Base-by-base conservation (phyloP, 2,888 invertebrate species). In the Carcina quercana region DNA sequence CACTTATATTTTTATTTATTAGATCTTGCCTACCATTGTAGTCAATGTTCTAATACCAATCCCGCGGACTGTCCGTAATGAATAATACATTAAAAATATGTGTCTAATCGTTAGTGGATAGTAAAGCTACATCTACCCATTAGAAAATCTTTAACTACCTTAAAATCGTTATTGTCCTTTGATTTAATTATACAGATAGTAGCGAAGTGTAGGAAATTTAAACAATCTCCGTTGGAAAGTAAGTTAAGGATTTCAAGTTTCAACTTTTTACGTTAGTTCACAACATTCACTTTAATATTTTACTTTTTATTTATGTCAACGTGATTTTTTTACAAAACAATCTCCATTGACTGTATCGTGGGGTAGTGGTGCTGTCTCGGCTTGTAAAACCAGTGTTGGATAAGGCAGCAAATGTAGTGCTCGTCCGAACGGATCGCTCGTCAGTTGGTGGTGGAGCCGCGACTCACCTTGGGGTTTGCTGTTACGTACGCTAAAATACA, bases 401-500 rank as follows among this genome's bases (percentile, higher is more conserved):
- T 34, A 38, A 37, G 34, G 37, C 47, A 44, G 38, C 29, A 33
- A 50, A 37, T 50, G 41, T 53, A 54, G 45, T 42, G 29, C 44
- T 49, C 58, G 54, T 53, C 54, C 55, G 59, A 57, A 55, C 49
- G 45, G 50, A 52, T 56, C 53, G 62, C 45, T 39, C 47, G 38
- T 45, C 46, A 47, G 46, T 46, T 48, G 48, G 54, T 55, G 57
- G 67, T 67, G 61, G 58, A 59, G 57, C 59, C 48, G 54, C 58
- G 53, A 55, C 67, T 78, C 72, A 79, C 80, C 79, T 80, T 80
- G 80, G 62, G 55, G 58, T 57, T 68, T 54, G 61, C 63, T 69
- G 68, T 68, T 68, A 68, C 66, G 65, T 63, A 72, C 76, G 74
- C 71, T 75, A 73, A 74, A 76, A 72, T 71, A 78, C 70, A 64